Evolutionary conservation across 2,888 invertebrate genomes (phyloP).

Genomic region (Octodonta nipae): DNA sequence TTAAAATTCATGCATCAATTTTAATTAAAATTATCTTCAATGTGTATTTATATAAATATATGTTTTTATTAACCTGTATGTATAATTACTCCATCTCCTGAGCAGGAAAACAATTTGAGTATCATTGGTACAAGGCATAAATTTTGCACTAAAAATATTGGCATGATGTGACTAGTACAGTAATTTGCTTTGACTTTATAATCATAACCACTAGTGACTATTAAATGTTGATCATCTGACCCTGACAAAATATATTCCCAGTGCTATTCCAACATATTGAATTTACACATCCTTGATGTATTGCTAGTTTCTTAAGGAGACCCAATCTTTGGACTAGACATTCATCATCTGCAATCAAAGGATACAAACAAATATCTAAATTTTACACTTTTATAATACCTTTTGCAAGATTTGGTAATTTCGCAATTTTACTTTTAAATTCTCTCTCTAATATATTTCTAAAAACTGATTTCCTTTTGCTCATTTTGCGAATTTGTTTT

Average conservation of each 20-base stretch:
- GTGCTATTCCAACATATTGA: slow-evolving; percentile 68
- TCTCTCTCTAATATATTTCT: slow-evolving; percentile 29
- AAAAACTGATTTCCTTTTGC: slow-evolving; percentile 28
- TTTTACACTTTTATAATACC: slow-evolving; percentile 21
- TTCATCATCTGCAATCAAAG: slow-evolving; percentile 42
- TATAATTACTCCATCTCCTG: slow-evolving; percentile 68
- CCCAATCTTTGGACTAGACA: slow-evolving; percentile 58
- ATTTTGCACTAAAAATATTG: slow-evolving; percentile 78
- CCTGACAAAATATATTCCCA: slow-evolving; percentile 65
- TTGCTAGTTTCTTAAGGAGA: slow-evolving; percentile 47
- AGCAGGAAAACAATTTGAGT: slow-evolving; percentile 64
- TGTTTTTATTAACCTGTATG: slow-evolving; percentile 49
- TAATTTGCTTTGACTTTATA: slow-evolving; percentile 50
- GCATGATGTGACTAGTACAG: slow-evolving; percentile 62
- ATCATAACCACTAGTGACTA: slow-evolving; percentile 56
- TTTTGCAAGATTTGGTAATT: slow-evolving; percentile 27
- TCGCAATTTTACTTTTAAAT: slow-evolving; percentile 25
- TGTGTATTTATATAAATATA: background rate
- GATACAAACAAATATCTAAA: background rate
- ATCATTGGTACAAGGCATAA: slow-evolving; percentile 56
- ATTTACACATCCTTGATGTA: slow-evolving; percentile 73
- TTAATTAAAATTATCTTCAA: no score
- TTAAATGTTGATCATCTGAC: slow-evolving; percentile 68
- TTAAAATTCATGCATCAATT: no score
- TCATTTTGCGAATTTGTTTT: no score